Conservation (phyloP, 2,113 vertebrate genomes). For the Siphamia tubifer region DNA sequence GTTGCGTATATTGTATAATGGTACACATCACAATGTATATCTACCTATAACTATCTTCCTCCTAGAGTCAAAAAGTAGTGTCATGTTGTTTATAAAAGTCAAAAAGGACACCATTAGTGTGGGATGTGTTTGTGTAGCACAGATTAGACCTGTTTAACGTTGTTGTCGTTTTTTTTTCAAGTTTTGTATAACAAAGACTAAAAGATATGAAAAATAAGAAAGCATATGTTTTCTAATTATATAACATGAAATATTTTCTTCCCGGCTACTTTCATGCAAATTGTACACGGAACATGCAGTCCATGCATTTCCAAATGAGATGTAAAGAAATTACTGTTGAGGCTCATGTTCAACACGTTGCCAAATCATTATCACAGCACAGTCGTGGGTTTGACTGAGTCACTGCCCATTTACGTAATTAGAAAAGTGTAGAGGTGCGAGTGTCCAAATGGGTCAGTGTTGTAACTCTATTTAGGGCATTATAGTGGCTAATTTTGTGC, state of each 20-base stretch:
- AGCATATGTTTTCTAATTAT: no score
- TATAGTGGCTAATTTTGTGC: constrained; percentile 1
- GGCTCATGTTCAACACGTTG: neutral
- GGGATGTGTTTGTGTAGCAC: neutral
- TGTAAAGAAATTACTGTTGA: no score
- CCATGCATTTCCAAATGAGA: no score
- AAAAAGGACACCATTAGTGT: neutral
- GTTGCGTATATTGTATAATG: neutral
- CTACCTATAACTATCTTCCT: neutral
- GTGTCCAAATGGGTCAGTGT: constrained; percentile 6
- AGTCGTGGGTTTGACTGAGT: constrained; percentile 11
- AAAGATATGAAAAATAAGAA: no score
- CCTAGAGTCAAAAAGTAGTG: neutral
- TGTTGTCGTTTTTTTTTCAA: neutral
- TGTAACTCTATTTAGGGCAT: neutral
- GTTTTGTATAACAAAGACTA: no score
- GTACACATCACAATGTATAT: neutral
- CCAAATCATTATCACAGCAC: neutral
- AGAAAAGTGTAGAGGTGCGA: neutral
- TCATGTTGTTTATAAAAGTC: neutral
- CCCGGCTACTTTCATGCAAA: no score
- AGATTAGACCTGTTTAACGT: neutral
- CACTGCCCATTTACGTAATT: neutral
- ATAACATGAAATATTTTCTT: no score
- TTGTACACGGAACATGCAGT: no score